A percentile compares a stretch with the other conserved stretches of the same genome.
Conservation (phyloP, 35 echinoderm and acorn worm genomes). For the Heliocidaris erythrogramma region DNA sequence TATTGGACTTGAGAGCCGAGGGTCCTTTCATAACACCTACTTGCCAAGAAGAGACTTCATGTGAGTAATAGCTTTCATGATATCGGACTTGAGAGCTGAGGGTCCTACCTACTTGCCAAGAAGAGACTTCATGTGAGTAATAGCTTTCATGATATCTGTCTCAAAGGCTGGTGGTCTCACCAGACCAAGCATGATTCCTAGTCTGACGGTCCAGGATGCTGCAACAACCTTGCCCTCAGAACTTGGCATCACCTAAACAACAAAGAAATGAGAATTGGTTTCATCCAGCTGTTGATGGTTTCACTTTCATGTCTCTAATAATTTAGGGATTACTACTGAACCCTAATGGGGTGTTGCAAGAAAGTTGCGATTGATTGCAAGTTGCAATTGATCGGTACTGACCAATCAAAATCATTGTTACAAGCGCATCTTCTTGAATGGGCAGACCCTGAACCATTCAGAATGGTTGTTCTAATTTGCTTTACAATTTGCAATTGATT, state of each 20-base stretch:
- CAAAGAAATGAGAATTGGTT: neutral
- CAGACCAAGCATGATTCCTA: conserved; percentile 74
- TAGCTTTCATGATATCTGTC: conserved; percentile 69
- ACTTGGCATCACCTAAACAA: conserved; percentile 74
- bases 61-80: neutral
- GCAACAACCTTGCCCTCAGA: conserved; percentile 67
- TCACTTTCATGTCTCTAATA: no score
- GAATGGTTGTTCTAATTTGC: no score
- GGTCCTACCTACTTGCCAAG: conserved; percentile 9
- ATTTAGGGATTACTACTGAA: no score
- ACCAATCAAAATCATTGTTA: no score
- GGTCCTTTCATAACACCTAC: no score
- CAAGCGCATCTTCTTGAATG: no score
- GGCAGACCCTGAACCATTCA: no score
- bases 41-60: neutral
- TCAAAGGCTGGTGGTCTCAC: conserved; percentile 63
- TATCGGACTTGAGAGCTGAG: neutral
- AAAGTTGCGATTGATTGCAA: no score
- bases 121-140: conserved; percentile 21
- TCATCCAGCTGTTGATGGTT: neutral
- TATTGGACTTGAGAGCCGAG: no score
- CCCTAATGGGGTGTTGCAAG: no score
- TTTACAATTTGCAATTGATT: no score
- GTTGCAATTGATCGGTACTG: no score
- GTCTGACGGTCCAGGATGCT: conserved; percentile 53